Conservation (phyloP, 2,888 invertebrate genomes). For the Nezara viridula region DNA sequence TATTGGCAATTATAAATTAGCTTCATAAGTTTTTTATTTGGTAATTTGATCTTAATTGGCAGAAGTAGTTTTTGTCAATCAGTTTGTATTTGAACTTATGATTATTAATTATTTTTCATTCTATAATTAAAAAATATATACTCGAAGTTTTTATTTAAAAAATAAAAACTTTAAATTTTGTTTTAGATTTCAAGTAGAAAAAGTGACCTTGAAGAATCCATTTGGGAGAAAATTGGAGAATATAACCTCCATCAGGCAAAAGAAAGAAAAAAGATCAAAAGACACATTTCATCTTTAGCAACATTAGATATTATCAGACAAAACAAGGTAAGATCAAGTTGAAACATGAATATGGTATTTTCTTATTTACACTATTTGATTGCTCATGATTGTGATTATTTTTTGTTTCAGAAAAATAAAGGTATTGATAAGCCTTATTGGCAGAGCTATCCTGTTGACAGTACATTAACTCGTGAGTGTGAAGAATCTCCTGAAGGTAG, state of each 20-base stretch:
- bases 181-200: background rate
- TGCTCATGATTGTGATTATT: no score
- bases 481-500: background rate
- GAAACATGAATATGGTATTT: no score
- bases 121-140: background rate
- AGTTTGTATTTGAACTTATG: background rate
- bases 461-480: slow-evolving; percentile 48
- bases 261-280: slow-evolving; percentile 43
- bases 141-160: background rate
- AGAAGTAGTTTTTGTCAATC: background rate
- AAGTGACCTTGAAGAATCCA: slow-evolving; percentile 11
- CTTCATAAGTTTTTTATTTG: background rate
- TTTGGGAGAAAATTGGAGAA: slow-evolving; percentile 37
- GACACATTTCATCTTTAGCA: background rate
- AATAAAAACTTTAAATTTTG: background rate
- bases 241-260: background rate
- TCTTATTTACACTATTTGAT: no score
- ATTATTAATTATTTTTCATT: no score
- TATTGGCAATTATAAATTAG: background rate
- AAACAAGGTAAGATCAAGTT: slow-evolving; percentile 9
- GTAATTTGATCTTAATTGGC: background rate
- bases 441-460: slow-evolving; percentile 6
- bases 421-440: slow-evolving; percentile 48
- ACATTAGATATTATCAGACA: slow-evolving; percentile 48
- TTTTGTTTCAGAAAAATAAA: slow-evolving; percentile 49